Evolutionary conservation across 2,797 vertebrate genomes (phyloP).

Genomic region (Parauchenoglanis ngamensis): DNA sequence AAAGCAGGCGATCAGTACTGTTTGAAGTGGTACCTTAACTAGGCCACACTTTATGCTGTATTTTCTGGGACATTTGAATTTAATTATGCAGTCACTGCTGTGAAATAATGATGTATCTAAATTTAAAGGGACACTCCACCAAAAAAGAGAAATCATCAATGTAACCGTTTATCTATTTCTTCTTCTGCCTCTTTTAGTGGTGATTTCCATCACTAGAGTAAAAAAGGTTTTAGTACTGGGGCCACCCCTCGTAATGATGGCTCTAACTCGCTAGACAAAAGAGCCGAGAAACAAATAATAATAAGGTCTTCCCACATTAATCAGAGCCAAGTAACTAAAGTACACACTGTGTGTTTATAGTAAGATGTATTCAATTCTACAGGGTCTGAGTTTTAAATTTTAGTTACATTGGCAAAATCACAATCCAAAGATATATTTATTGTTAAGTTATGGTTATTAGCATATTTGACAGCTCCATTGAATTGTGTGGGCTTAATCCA

Average conservation of each 20-base stretch:
- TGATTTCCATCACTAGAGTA: neutral
- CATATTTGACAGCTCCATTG: neutral
- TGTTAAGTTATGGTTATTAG: neutral
- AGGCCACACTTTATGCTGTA: neutral
- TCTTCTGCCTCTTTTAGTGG: neutral
- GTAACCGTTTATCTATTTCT: neutral
- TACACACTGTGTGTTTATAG: neutral
- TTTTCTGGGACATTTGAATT: neutral
- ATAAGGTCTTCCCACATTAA: neutral
- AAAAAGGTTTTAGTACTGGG: neutral
- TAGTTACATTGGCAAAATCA: too few relatives aligned
- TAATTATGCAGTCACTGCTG: neutral
- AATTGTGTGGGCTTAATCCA: neutral
- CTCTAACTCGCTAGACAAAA: neutral
- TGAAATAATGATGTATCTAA: neutral
- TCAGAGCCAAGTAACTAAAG: neutral
- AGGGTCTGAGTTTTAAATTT: neutral
- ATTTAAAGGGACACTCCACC: neutral
- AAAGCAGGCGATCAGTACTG: neutral
- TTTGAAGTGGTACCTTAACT: constrained; percentile 22
- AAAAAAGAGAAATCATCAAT: neutral
- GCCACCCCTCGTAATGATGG: neutral
- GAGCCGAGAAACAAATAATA: neutral
- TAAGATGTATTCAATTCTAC: neutral
- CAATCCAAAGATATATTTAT: neutral